Base-by-base conservation (phyloP, 1,140 invertebrate species). In the Kradibia gibbosae region DNA sequence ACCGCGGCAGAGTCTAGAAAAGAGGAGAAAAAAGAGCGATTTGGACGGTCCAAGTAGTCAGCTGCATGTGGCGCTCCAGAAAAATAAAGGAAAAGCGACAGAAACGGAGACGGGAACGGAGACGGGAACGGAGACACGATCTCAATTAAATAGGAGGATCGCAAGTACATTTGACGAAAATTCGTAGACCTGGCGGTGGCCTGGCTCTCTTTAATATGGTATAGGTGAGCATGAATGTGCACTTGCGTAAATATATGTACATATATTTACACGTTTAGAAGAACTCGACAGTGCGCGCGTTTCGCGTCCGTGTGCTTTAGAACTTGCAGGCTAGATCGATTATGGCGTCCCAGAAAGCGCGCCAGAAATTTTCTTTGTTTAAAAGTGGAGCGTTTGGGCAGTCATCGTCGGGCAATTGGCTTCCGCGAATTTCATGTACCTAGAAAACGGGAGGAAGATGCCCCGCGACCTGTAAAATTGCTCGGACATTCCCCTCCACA, bases 371-470 rank as follows among this genome's bases (percentile, higher is more conserved):
- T 84, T 85, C 86, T 86, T 87, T 86, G 84, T 86, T 84, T 81
- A 81, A 86, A 87, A 86, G 82, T 87, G 82, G 86, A 85, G 84
- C 87, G 85, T 85, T 85, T 85, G 84, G 39, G 72, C 48, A 42
- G 60, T n/a, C 72, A 45, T 39, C 11, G n/a, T 71, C 34, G 53
- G 84, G 83, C 85, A 86, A 86, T 86, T 83, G 84, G 83, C 86
- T 87, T 88, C 87, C 87, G 86, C 84, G 86, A 85, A 86, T 88
- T 87, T 87, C 86, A 84, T 22, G 36, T 20, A 42, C 71, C 1
- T 28, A 55, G 28, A 31, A 28, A 22, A 36, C 15, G 3, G 34
- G 34, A 42, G 78, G 67, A 79, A 72, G 72, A 36, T 57, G 13
- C 82, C 81, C 80, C 34, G 7, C 74, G 74, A 45, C 20, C 67